Evolutionary conservation across 2,113 vertebrate genomes (phyloP).

Genomic region (Cyanistes caeruleus): DNA sequence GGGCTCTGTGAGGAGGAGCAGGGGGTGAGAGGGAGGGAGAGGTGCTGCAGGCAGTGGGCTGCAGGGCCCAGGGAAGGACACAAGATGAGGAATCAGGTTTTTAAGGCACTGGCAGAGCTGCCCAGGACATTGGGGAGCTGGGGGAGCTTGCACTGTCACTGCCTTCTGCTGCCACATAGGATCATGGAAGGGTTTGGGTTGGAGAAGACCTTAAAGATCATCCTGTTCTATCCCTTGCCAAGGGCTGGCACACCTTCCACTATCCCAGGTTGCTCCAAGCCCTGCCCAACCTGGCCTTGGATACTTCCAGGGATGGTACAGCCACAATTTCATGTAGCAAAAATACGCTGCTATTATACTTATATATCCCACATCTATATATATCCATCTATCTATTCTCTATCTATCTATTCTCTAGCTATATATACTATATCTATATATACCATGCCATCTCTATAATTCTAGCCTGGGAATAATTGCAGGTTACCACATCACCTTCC

Average conservation of each 20-base stretch:
- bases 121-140: not conserved
- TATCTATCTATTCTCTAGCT: not conserved
- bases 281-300: fast-evolving
- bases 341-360: fast-evolving
- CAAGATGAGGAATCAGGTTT: not conserved
- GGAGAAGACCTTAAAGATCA: not conserved
- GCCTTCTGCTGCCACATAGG: not conserved
- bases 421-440: not conserved
- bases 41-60: not conserved
- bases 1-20: not conserved
- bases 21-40: fast-evolving
- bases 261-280: not conserved
- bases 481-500: not conserved
- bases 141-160: not conserved
- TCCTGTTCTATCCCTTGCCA: not conserved
- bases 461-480: not conserved
- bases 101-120: not conserved
- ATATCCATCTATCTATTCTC: not conserved
- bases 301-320: not conserved
- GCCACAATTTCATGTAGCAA: not conserved
- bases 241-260: not conserved
- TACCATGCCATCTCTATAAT: not conserved
- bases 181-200: not conserved
- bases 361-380: not conserved
- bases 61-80: not conserved